Evolutionary conservation across 2,888 invertebrate genomes (phyloP).

Genomic region (Pterostichus madidus): DNA sequence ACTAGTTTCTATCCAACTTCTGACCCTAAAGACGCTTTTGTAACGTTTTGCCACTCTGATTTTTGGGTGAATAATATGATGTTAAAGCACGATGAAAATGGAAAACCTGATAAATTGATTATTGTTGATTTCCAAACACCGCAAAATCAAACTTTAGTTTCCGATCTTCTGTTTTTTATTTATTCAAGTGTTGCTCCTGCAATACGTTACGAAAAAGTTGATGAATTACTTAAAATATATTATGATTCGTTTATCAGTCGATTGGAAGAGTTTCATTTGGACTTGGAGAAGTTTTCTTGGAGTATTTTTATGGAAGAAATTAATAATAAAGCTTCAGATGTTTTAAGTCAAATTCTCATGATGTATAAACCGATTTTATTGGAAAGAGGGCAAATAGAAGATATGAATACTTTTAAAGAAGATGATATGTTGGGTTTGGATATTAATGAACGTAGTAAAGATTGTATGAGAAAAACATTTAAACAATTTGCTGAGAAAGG

Average conservation of each 20-base stretch:
- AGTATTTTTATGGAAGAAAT: constrained; percentile 77
- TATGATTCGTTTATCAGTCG: constrained; percentile 52
- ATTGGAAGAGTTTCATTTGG: constrained; percentile 52
- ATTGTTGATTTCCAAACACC: constrained; percentile 71
- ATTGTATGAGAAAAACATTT: constrained; percentile 72
- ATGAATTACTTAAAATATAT: constrained; percentile 57
- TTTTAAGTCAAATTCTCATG: constrained; percentile 77
- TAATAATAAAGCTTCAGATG: constrained; percentile 75
- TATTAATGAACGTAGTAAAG: constrained; percentile 73
- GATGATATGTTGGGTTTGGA: constrained; percentile 75
- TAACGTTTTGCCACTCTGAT: constrained; percentile 66
- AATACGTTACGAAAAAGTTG: constrained; percentile 54
- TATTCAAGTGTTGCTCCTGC: constrained; percentile 69
- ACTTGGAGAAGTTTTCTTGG: constrained; percentile 74
- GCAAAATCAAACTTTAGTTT: constrained; percentile 69
- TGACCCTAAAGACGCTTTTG: constrained; percentile 65
- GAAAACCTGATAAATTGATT: constrained; percentile 67
- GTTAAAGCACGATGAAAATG: constrained; percentile 24
- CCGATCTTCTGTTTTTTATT: constrained; percentile 71
- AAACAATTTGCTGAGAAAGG: constrained; percentile 35
- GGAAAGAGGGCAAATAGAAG: constrained; percentile 76
- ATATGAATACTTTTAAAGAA: constrained; percentile 77
- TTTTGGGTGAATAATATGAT: constrained; percentile 69
- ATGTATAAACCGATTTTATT: constrained; percentile 79
- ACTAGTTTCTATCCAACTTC: background rate